Evolutionary conservation across 1,140 invertebrate species (phyloP).

Genomic region (Cyphomyrmex costatus): DNA sequence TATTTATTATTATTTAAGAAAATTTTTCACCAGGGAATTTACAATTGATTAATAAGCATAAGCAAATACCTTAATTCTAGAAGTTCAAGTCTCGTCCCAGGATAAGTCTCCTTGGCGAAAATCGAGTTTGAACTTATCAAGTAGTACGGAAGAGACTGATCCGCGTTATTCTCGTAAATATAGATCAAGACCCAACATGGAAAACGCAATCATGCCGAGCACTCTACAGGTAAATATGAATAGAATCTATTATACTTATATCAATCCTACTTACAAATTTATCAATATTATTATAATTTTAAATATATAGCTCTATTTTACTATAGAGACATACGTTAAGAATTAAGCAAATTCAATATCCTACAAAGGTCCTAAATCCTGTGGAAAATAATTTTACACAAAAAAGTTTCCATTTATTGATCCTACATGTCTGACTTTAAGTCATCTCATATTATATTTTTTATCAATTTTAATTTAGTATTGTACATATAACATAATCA

Average conservation of each 20-base stretch:
- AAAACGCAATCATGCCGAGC: constrained; percentile 84
- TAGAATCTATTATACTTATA: not conserved
- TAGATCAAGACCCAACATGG: constrained; percentile 85
- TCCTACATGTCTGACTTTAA: too few relatives aligned
- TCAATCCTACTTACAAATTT: not conserved
- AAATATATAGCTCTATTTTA: too few relatives aligned
- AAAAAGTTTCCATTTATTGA: too few relatives aligned
- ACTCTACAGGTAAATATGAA: constrained; percentile 83
- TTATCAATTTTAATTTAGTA: not conserved
- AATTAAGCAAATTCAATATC: too few relatives aligned
- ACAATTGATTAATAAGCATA: not conserved
- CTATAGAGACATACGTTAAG: too few relatives aligned
- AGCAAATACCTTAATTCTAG: constrained; percentile 83
- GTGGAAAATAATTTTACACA: too few relatives aligned
- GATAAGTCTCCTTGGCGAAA: constrained; percentile 93
- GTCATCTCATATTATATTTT: too few relatives aligned
- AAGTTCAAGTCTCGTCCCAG: constrained; percentile 89
- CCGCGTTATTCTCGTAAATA: constrained; percentile 86
- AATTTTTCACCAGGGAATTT: not conserved
- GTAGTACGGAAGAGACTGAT: constrained; percentile 88
- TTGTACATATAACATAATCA: not conserved
- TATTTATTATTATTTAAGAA: too few relatives aligned
- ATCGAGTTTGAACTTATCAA: constrained; percentile 90
- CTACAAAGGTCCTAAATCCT: too few relatives aligned
- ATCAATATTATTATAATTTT: too few relatives aligned